A percentile compares a stretch with the other conserved stretches of the same genome.
Evolutionary conservation across 2,797 vertebrate genomes (phyloP).

Genomic region (Gymnodraco acuticeps): DNA sequence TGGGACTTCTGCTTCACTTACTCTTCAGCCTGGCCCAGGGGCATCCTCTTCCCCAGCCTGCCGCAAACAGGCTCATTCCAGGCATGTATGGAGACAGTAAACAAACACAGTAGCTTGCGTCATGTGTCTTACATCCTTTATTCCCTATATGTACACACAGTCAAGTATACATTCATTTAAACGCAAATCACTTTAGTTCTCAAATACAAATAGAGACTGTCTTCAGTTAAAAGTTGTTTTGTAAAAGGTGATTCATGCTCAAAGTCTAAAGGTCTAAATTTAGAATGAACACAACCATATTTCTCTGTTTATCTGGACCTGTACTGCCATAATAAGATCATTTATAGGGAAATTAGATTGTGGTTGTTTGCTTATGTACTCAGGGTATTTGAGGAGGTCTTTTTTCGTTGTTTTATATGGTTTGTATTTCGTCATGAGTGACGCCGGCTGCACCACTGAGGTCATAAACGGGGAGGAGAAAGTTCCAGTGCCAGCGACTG

Average conservation of each 20-base stretch:
- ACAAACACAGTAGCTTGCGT: slow-evolving; percentile 30
- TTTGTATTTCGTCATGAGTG: slow-evolving; percentile 81
- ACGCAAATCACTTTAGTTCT: not conserved
- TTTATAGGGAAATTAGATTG: slow-evolving; percentile 63
- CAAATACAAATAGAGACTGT: slow-evolving; percentile 4
- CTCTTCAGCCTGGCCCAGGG: slow-evolving; percentile 57
- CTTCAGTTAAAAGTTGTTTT: slow-evolving; percentile 18
- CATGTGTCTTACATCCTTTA: slow-evolving; percentile 20
- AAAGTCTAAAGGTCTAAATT: slow-evolving; percentile 51
- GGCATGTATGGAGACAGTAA: slow-evolving; percentile 42
- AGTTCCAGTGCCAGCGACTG: slow-evolving; percentile 69
- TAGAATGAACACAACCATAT: slow-evolving; percentile 35
- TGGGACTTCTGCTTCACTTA: slow-evolving; percentile 68
- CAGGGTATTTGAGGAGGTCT: slow-evolving; percentile 70
- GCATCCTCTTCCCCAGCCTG: slow-evolving; percentile 42
- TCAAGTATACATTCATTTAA: not conserved
- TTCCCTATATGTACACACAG: not conserved
- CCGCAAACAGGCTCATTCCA: slow-evolving; percentile 56
- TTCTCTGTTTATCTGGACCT: slow-evolving; percentile 44
- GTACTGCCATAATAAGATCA: slow-evolving; percentile 38
- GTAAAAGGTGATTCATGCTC: slow-evolving; percentile 21
- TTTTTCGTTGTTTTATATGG: slow-evolving; percentile 78
- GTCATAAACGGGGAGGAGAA: slow-evolving; percentile 73
- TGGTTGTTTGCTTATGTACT: slow-evolving; percentile 63
- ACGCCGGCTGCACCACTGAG: slow-evolving; percentile 76